Conservation (phyloP, 2,888 invertebrate genomes). For the Nephrocerus scutellatus region DNA sequence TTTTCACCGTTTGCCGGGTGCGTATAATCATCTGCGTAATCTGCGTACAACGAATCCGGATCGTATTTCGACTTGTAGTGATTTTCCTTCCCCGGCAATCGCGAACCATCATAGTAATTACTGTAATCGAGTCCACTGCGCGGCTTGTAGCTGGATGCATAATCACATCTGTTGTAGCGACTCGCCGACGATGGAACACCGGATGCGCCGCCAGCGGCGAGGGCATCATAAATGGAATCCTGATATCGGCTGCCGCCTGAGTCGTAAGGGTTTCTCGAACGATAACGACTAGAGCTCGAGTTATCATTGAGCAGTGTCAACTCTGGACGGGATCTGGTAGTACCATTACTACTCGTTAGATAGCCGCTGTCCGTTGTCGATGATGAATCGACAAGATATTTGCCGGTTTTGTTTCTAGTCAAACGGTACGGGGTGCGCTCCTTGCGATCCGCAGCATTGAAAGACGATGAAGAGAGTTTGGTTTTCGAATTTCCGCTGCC, state of each 20-base stretch:
- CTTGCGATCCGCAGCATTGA: conserved; percentile 49
- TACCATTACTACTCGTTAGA: conserved; percentile 27
- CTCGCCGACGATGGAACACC: conserved; percentile 27
- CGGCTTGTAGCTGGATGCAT: conserved; percentile 29
- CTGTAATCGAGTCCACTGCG: conserved; percentile 28
- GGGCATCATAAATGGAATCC: conserved; percentile 38
- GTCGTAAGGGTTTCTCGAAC: conserved; percentile 27
- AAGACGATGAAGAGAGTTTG: conserved; percentile 53
- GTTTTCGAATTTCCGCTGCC: conserved; percentile 51
- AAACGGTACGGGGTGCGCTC: conserved; percentile 45
- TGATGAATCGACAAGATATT: conserved; percentile 37
- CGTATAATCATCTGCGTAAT: conserved; percentile 23
- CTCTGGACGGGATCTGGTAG: conserved; percentile 22
- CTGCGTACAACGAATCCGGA: conserved; percentile 29
- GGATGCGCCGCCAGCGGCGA: conserved; percentile 33
- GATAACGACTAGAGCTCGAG: conserved; percentile 28
- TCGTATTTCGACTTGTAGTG: conserved; percentile 34
- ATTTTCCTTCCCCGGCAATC: conserved; percentile 29
- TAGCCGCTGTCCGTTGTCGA: conserved; percentile 43
- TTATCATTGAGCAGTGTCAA: conserved; percentile 35
- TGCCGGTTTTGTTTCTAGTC: conserved; percentile 34
- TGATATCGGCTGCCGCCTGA: conserved; percentile 29
- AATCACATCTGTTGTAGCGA: conserved; percentile 30
- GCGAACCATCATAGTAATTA: conserved; percentile 31
- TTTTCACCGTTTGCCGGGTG: conserved; percentile 8